These are phyloP conservation scores for Noctilio leporinus DNA, from an alignment of 2,113 vertebrate genomes.

Conservation along the genomic window DNA sequence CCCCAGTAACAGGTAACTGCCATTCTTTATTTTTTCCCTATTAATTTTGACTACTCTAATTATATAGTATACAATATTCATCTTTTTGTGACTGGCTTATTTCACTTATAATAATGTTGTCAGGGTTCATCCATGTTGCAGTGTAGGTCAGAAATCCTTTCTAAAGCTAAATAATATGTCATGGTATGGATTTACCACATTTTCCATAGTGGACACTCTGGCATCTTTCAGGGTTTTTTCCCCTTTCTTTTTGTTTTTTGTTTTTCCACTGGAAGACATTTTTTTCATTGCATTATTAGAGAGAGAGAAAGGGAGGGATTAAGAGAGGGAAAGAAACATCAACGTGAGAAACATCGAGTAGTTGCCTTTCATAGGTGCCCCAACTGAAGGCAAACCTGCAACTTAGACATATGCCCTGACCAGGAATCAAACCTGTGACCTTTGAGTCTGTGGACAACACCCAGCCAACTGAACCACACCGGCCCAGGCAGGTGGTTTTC, in stretches of 20 bases:
- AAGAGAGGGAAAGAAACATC: too few species aligned
- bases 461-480: too few species aligned
- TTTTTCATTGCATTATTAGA: too few species aligned
- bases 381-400: too few species aligned
- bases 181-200: not conserved
- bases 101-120: not conserved
- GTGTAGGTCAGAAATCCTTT: not conserved
- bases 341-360: too few species aligned
- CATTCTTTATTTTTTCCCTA: not conserved
- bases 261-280: too few species aligned
- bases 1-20: not conserved
- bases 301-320: too few species aligned
- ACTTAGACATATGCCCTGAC: too few species aligned
- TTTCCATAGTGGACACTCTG: not conserved
- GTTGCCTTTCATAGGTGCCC: too few species aligned
- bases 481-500: not conserved
- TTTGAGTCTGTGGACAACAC: too few species aligned
- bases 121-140: not conserved
- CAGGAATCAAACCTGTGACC: too few species aligned
- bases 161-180: not conserved
- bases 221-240: not conserved
- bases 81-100: not conserved
- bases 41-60: not conserved
- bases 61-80: not conserved
- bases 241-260: too few species aligned